These are phyloP conservation scores for Stenodera caucasica DNA, from an alignment of 2,888 invertebrate genomes.

Conservation along the genomic window DNA sequence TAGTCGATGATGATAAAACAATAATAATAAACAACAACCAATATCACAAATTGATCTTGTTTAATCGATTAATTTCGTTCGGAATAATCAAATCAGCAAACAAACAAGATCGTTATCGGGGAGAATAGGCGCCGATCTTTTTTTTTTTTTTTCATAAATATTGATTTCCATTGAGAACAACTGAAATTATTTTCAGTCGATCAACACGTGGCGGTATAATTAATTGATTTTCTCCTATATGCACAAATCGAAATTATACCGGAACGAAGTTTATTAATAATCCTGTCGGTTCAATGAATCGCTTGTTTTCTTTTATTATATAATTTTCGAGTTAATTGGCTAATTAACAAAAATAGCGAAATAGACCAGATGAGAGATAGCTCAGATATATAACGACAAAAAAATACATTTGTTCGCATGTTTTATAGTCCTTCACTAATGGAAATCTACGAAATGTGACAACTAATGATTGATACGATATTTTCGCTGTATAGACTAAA, in stretches of 20 bases:
- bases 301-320: conserved; percentile 24
- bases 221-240: conserved; percentile 31
- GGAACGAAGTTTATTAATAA: conserved; percentile 32
- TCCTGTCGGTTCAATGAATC: conserved; percentile 31
- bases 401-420: conserved; percentile 29
- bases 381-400: conserved; percentile 6
- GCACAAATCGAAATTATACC: conserved; percentile 6
- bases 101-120: conserved; percentile 36
- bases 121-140: conserved; percentile 10
- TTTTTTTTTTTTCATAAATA: no score
- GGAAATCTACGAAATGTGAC: conserved; percentile 32
- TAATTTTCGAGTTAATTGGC: no score
- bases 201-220: conserved; percentile 34
- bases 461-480: conserved; percentile 36
- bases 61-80: conserved; percentile 16
- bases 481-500: conserved; percentile 20
- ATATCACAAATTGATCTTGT: conserved; percentile 10
- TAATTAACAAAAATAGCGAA: conserved; percentile 35
- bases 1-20: background rate
- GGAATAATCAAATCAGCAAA: conserved; percentile 16
- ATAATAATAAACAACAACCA: background rate
- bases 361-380: conserved; percentile 13
- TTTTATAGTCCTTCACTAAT: conserved; percentile 35
- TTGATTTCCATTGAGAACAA: no score
- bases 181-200: conserved; percentile 36